A percentile compares a stretch with the other conserved stretches of the same genome.
Evolutionary conservation across 2,888 invertebrate species (phyloP).

Genomic region (Scaptomyza caliginosa): DNA sequence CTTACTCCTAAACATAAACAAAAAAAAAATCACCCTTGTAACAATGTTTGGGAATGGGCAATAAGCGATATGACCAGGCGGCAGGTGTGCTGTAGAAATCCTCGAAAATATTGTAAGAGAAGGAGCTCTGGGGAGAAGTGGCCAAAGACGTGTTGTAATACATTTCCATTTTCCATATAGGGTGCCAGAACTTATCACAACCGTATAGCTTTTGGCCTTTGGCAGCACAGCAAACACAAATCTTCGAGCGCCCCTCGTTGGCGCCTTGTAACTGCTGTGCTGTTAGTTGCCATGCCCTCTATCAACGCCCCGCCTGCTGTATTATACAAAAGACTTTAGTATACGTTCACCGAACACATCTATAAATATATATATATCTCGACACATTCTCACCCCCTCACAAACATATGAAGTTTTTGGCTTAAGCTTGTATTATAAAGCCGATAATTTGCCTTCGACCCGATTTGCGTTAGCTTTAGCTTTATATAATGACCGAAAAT

Average conservation of each 20-base stretch:
- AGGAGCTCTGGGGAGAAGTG: conserved; percentile 84
- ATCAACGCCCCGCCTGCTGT: conserved; percentile 28
- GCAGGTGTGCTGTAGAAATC: conserved; percentile 86
- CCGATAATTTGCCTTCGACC: conserved; percentile 69
- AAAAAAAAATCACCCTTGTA: conserved; percentile 47
- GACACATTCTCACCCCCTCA: not conserved
- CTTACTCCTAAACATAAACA: conserved; percentile 47
- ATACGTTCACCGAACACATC: conserved; percentile 33
- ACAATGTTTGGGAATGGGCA: conserved; percentile 87
- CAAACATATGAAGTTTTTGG: conserved; percentile 36
- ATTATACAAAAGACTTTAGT: conserved; percentile 39
- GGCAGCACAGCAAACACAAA: conserved; percentile 27
- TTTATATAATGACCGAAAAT: conserved; percentile 65
- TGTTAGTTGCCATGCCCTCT: conserved; percentile 33
- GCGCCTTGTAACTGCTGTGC: conserved; percentile 34
- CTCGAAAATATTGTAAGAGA: conserved; percentile 83
- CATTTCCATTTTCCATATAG: conserved; percentile 82
- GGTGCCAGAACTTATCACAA: conserved; percentile 29
- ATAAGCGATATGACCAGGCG: conserved; percentile 89
- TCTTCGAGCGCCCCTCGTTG: conserved; percentile 46
- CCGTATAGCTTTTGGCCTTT: conserved; percentile 26
- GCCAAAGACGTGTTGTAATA: conserved; percentile 84
- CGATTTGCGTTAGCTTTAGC: conserved; percentile 60
- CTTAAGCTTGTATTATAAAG: conserved; percentile 72
- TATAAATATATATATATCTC: conserved; percentile 48